Percentiles rank a stretch among this genome's conserved stretches.
Conservation (phyloP, 2,113 vertebrate species). For the Sialia sialis region DNA sequence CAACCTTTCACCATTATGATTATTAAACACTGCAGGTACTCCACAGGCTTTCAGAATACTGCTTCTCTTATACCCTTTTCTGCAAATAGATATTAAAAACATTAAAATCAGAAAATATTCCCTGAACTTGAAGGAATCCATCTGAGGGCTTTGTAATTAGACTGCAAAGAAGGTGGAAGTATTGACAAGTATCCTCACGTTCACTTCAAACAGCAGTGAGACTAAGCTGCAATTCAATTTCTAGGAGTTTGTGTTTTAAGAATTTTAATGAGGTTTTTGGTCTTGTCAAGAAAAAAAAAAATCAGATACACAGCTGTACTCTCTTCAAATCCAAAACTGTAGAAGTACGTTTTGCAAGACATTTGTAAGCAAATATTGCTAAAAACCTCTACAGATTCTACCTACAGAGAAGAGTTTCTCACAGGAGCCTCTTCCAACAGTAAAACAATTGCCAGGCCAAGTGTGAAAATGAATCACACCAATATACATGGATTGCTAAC, state of each 20-base stretch:
- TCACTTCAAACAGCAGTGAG: background rate
- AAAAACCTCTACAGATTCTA: background rate
- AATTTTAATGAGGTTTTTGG: background rate
- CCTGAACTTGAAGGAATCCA: background rate
- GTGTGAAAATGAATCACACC: background rate
- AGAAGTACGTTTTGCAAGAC: background rate
- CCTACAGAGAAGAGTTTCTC: background rate
- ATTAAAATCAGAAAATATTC: background rate
- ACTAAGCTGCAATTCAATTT: background rate
- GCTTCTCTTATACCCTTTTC: background rate
- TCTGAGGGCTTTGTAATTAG: background rate
- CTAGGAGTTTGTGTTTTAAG: background rate
- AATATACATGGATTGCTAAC: background rate
- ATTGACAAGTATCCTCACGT: background rate
- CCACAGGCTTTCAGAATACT: background rate
- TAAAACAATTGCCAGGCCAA: slow-evolving; percentile 7
- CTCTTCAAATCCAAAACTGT: background rate
- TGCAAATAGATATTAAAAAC: background rate
- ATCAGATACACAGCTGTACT: background rate
- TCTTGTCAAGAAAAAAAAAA: background rate
- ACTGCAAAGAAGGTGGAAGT: background rate
- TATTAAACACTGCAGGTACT: background rate
- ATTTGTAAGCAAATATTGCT: background rate
- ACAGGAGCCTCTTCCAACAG: background rate
- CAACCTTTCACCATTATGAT: background rate